phyloP scores from a whole-genome alignment of 2,888 invertebrate species.

The Rhamphomyia laevipes region DNA sequence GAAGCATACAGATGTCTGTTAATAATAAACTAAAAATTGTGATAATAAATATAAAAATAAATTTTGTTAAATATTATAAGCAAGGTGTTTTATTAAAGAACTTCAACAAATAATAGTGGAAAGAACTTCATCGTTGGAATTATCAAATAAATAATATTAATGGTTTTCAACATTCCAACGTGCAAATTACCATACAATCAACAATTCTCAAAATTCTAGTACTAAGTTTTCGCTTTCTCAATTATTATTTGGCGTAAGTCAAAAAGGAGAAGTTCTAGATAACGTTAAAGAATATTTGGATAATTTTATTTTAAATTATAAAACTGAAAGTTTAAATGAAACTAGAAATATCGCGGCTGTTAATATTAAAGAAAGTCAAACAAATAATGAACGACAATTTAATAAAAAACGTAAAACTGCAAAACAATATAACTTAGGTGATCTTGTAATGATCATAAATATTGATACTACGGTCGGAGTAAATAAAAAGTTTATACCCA shows the following conservation, averaged over 20 bases:
- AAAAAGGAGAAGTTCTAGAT: constrained; percentile 18
- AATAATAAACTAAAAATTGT: no score
- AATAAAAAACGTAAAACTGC: constrained; percentile 1
- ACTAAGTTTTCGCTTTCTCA: constrained; percentile 19
- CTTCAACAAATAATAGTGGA: no score
- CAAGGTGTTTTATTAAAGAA: no score
- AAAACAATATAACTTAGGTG: constrained; percentile 7
- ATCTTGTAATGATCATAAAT: constrained; percentile 20
- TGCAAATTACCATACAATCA: no score
- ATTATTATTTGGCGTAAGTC: constrained; percentile 21
- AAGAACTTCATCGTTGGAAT: no score
- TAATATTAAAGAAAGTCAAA: neutral
- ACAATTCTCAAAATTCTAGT: constrained; percentile 19
- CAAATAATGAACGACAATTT: neutral
- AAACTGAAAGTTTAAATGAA: neutral
- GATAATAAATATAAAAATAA: no score
- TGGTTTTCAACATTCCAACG: no score
- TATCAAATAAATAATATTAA: no score
- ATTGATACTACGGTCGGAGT: constrained; percentile 15
- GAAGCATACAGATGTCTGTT: no score
- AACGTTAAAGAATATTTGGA: constrained; percentile 11
- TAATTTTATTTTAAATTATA: neutral
- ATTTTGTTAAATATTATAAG: no score
- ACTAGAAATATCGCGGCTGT: neutral
- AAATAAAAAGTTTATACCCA: constrained; percentile 21